Evolutionary conservation across 1,140 invertebrate genomes (phyloP).

Genomic region (Lepidurus arcticus): DNA sequence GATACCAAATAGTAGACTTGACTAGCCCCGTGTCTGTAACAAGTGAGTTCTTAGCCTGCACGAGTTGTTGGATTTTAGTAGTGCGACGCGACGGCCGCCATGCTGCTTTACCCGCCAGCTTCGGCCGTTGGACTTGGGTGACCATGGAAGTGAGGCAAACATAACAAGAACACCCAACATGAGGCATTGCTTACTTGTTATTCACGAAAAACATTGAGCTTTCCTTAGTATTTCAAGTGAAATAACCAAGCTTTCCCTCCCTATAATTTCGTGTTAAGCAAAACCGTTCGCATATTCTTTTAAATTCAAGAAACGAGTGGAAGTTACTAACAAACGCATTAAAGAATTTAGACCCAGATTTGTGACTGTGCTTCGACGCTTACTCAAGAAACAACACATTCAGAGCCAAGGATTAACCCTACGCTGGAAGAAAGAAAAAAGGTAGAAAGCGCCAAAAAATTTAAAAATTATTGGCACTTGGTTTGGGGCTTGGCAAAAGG

Average conservation of each 20-base stretch:
- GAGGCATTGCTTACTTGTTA: slow-evolving; percentile 12
- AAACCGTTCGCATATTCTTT: too few species aligned
- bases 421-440: not conserved
- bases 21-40: not conserved
- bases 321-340: too few species aligned
- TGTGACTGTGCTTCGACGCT: too few species aligned
- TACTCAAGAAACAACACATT: too few species aligned
- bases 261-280: not conserved
- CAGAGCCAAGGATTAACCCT: too few species aligned
- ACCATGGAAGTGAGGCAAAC: slow-evolving; percentile 21
- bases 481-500: not conserved
- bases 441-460: not conserved
- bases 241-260: not conserved
- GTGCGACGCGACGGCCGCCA: slow-evolving; percentile 19
- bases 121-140: slow-evolving; percentile 16
- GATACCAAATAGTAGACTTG: not conserved
- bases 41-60: not conserved
- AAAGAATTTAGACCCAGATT: too few species aligned
- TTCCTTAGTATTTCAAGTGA: not conserved
- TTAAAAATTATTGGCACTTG: not conserved
- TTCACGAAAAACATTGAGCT: not conserved
- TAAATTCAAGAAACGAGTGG: too few species aligned
- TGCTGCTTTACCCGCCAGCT: slow-evolving; percentile 20
- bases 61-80: slow-evolving; percentile 7
- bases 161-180: slow-evolving; percentile 15